Evolutionary conservation across 1,140 invertebrate species (phyloP).

Genomic region (Zaprionus camerounensis): DNA sequence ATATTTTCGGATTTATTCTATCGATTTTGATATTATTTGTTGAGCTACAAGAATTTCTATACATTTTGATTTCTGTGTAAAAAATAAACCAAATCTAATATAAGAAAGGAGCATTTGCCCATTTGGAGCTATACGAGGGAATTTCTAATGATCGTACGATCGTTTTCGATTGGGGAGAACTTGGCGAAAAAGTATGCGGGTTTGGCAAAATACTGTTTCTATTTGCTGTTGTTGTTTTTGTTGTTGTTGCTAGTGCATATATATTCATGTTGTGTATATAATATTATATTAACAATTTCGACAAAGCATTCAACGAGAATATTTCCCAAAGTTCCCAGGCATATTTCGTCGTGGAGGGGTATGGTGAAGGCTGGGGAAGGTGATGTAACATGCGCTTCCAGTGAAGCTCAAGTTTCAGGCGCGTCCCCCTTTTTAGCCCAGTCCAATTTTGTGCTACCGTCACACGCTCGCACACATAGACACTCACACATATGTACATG

Average conservation of each 20-base stretch:
- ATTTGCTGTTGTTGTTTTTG: too few relatives aligned
- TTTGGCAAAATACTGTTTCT: too few relatives aligned
- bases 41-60: neutral
- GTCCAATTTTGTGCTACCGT: neutral
- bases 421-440: conserved; percentile 1
- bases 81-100: neutral
- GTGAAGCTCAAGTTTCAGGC: neutral
- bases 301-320: neutral
- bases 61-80: neutral
- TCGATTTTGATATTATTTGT: neutral
- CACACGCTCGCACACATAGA: neutral
- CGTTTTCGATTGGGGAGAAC: neutral
- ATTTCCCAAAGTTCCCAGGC: neutral
- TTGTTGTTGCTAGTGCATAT: neutral
- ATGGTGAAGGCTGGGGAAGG: too few relatives aligned
- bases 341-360: neutral
- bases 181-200: neutral
- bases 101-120: neutral
- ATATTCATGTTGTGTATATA: neutral
- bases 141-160: neutral
- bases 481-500: neutral
- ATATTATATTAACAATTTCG: neutral
- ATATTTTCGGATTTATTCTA: neutral
- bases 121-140: neutral
- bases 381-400: conserved; percentile 27